Conservation (phyloP, 2,888 invertebrate species). For the Melinopterus prodromus region DNA sequence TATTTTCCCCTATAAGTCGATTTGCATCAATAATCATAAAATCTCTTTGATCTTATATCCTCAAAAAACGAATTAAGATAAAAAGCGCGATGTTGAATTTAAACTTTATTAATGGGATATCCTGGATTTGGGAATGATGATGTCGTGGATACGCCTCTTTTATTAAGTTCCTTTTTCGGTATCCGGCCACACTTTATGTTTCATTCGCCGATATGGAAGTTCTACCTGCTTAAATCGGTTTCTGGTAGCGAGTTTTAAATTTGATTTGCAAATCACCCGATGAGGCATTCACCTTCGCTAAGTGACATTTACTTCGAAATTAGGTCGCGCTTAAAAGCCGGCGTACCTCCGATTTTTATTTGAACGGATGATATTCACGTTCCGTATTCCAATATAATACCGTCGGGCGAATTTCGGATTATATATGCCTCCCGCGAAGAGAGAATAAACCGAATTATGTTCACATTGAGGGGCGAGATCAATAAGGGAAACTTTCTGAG, state of each 20-base stretch:
- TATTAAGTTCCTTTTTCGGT: neutral
- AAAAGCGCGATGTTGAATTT: neutral
- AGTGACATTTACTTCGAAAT: neutral
- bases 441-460: neutral
- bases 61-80: neutral
- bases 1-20: too few relatives aligned
- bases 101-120: neutral
- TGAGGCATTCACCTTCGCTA: neutral
- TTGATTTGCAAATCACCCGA: neutral
- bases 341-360: neutral
- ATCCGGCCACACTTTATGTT: neutral
- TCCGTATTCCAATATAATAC: neutral
- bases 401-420: neutral
- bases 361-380: neutral
- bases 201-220: neutral
- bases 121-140: too few relatives aligned
- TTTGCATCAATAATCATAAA: too few relatives aligned
- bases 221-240: neutral
- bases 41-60: neutral
- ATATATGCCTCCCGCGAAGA: neutral
- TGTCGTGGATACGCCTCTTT: neutral
- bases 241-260: neutral
- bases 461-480: neutral
- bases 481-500: neutral
- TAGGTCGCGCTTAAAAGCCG: neutral